A percentile compares a stretch with the other conserved stretches of the same genome.
phyloP scores from a whole-genome alignment of 2,113 vertebrate genomes.

The Engraulis encrasicolus region DNA sequence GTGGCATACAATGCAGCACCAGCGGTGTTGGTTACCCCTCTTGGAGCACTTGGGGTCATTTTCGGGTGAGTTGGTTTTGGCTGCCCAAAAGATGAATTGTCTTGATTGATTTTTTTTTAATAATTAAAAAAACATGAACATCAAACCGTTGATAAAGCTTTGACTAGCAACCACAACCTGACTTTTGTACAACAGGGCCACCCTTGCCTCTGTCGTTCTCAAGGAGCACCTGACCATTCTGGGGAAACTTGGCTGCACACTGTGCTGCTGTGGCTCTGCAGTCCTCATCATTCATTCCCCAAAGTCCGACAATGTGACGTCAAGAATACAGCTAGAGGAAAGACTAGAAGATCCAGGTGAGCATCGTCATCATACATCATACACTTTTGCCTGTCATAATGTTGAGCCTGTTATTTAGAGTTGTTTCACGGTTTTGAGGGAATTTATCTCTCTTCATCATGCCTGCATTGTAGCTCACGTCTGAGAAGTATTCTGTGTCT shows the following conservation, averaged over 20 bases:
- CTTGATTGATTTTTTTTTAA: too few relatives aligned
- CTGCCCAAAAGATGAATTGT: neutral
- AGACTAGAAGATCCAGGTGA: slow-evolving; percentile 91
- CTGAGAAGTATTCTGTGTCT: neutral
- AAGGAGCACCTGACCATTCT: slow-evolving; percentile 90
- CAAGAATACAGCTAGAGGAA: slow-evolving; percentile 86
- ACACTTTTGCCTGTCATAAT: too few relatives aligned
- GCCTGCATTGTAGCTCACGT: neutral
- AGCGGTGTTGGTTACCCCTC: slow-evolving; percentile 90
- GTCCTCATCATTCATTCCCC: slow-evolving; percentile 94
- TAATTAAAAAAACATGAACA: neutral
- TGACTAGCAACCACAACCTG: neutral
- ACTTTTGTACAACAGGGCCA: slow-evolving; percentile 78
- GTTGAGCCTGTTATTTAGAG: too few relatives aligned
- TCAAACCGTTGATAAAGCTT: neutral
- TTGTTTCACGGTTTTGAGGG: too few relatives aligned
- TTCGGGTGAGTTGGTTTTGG: slow-evolving; percentile 85
- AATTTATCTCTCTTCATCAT: neutral
- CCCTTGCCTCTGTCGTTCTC: slow-evolving; percentile 90
- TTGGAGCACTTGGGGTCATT: slow-evolving; percentile 93
- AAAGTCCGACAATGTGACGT: slow-evolving; percentile 83
- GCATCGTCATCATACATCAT: neutral
- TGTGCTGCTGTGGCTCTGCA: slow-evolving; percentile 91
- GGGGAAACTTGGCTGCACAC: slow-evolving; percentile 90
- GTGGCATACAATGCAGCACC: slow-evolving; percentile 93